Evolutionary conservation across 35 echinoderm and acorn worm species (phyloP).

Genomic region (Heliocidaris tuberculata): DNA sequence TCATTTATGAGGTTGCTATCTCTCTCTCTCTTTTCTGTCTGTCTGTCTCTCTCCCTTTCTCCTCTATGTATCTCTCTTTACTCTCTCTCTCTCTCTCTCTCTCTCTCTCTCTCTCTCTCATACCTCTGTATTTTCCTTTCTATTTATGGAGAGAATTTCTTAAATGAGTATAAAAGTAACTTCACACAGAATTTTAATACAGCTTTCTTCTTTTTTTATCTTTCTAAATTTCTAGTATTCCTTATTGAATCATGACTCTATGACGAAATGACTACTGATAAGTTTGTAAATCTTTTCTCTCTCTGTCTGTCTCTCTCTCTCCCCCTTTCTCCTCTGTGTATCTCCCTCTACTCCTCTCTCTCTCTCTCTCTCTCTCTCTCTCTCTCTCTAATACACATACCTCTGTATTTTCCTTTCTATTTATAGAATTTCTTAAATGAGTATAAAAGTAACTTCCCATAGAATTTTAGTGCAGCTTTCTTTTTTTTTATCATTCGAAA

Average conservation of each 20-base stretch:
- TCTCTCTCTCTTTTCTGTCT: neutral
- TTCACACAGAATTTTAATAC: neutral
- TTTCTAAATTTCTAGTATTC: neutral
- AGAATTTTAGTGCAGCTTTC: neutral
- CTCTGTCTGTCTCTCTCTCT: neutral
- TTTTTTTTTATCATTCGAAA: neutral
- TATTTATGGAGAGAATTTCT: too few species aligned
- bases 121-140: too few species aligned
- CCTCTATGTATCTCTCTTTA: neutral
- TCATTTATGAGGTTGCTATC: neutral
- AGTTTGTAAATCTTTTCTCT: neutral
- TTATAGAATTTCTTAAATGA: neutral
- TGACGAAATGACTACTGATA: neutral
- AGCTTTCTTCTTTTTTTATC: neutral
- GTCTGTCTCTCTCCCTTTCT: neutral
- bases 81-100: neutral
- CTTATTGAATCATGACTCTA: constrained; percentile 3
- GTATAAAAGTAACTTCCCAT: neutral
- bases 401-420: too few species aligned
- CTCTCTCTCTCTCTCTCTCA: neutral
- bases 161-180: neutral
- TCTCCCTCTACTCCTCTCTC: neutral
- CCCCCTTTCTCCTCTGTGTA: neutral
- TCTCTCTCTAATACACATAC: too few species aligned
- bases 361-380: neutral